Base-by-base conservation (phyloP, 2,113 vertebrate species). In the Tragelaphus imberbis region DNA sequence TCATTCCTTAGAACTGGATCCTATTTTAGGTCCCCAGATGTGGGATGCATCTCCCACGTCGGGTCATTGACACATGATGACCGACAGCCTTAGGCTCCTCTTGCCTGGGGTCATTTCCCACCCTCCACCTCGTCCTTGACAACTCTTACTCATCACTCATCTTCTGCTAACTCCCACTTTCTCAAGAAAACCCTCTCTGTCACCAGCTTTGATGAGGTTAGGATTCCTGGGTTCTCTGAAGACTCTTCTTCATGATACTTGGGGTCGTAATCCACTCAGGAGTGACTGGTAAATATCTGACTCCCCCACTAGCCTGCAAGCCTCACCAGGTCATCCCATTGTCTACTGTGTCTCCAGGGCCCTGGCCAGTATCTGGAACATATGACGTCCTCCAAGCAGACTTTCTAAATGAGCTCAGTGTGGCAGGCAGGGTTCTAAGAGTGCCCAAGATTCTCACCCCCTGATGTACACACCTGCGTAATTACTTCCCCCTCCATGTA, bases 1-100 rank as follows among this genome's bases (percentile, higher is more conserved):
- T 2, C 19, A 53, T 36, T 47, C 58, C 16, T 19, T 10, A 23
- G 12, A 25, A 56, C 11, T 17, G 17, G 49, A 19, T 13, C 79
- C 11, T 14, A 13, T 47, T 25, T 47, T 17, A 63, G 77, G 58
- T 25, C 40, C 40, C 36, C 13, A n/a, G 17, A n/a, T 7, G 25
- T 28, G 44, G 36, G 11, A 0, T 25, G 7, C 59, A 19, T 47
- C 30, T n/a, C 81, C 8, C 3, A 44, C 0, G 0, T 9, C 3
- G 53, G 55, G 49, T 6, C 61, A 25, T 2, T 51, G 36, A 58
- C 6, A 17, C 23, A 3, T 11, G 65, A 9, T 17, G 40, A 30
- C 17, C 1, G 10, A 28, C 23, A 44, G 53, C n/a, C 61, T 68
- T 33, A 36, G 19, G 5, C 7, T 49, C 51, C 47, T 49, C 33